Conservation (phyloP, 2,113 vertebrate genomes). For the Eulemur rufifrons region DNA sequence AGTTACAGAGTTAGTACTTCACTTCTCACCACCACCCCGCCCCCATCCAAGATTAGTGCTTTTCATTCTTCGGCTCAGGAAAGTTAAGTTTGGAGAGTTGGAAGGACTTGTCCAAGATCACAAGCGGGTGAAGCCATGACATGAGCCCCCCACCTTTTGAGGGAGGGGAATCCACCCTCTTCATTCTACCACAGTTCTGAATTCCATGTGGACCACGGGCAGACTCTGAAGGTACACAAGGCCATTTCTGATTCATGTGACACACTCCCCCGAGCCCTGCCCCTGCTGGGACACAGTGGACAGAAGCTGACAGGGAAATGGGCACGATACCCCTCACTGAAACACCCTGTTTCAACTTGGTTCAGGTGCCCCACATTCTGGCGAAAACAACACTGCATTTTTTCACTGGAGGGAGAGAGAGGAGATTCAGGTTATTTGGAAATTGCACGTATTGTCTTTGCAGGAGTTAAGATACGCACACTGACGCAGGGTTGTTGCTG, state of each 20-base stretch:
- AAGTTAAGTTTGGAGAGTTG: neutral
- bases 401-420: neutral
- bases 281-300: neutral
- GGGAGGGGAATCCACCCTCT: neutral
- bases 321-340: neutral
- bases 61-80: neutral
- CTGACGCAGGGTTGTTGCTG: neutral
- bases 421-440: neutral
- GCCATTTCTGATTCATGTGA: neutral
- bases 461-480: neutral
- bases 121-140: neutral
- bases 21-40: neutral
- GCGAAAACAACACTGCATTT: neutral
- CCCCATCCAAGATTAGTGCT: too few species aligned
- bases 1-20: neutral
- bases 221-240: neutral
- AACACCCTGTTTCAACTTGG: neutral
- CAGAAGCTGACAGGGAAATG: neutral
- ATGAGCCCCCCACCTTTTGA: neutral
- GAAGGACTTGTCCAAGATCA: neutral
- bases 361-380: neutral
- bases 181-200: neutral
- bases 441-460: neutral
- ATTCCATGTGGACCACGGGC: neutral
- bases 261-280: neutral